A percentile compares a stretch with the other conserved stretches of the same genome.
Conservation (phyloP, 1,140 invertebrate species). For the roundworm (Caenorhabditis elegans) region WBcel235 BX284604.4:6445001-6445500, state of each 20-base stretch:
- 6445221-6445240: conserved; percentile 54
- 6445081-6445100: no score
- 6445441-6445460: conserved; percentile 45
- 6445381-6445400: conserved; percentile 58
- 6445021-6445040: no score
- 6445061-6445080: no score
- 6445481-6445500: conserved; percentile 33
- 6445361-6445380: conserved; percentile 48
- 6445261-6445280: conserved; percentile 52
- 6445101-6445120: no score
- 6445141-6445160: conserved; percentile 56
- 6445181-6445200: conserved; percentile 51
- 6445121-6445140: conserved; percentile 47
- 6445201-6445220: conserved; percentile 52
- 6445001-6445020: no score
- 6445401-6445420: conserved; percentile 57
- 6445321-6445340: conserved; percentile 57
- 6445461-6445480: no score
- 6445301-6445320: conserved; percentile 63
- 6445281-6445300: conserved; percentile 61
- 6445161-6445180: conserved; percentile 61
- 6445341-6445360: conserved; percentile 56
- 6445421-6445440: conserved; percentile 54
- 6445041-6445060: no score
- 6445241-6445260: conserved; percentile 63